Base-by-base conservation (phyloP, 1,140 invertebrate genomes). In the Ceratosolen fusciceps region DNA sequence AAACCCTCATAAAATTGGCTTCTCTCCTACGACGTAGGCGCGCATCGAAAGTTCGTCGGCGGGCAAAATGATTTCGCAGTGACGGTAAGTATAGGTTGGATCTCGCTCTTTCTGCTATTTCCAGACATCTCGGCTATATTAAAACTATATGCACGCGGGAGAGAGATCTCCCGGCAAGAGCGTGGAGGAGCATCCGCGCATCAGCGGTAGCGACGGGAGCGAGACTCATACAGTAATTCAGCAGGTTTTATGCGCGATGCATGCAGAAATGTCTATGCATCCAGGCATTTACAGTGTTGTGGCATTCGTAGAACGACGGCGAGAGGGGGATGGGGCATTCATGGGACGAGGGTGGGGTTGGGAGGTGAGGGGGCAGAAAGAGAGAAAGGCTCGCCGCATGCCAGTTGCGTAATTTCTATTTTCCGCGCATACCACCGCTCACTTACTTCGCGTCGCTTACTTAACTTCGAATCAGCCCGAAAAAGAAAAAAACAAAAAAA, bases 51-150 rank as follows among this genome's bases (percentile, higher is more conserved):
- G 26, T 56, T 56, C 34, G 60, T 56, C 47, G n/a, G n/a, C 80
- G 21, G 81, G 83, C 80, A 84, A 86, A 84, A 85, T 86, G 83
- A 86, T 86, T 84, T 85, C 82, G 24, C 47, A 83, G 68, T 86
- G 83, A 86, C 84, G 86, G 83, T 86, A 86, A 86, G 83, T 86
- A 86, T 85, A 86, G 86, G 86, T 84, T 86, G 62, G 80, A 82
- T 83, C 78, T 65, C 14, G 5, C 10, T 37, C 58, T 8, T 21
- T 74, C 71, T 74, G 79, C 80, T n/a, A 83, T 83, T 68, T 43
- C 47, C 39, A 82, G 81, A 79, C 82, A 83, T 85, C 84, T 81
- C 80, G 60, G 81, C 80, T 81, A 77, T 83, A 84, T 82, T 67
- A 76, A 83, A 85, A 86, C 80, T 78, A 26, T 19, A 56, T 52